Evolutionary conservation across 2,888 invertebrate genomes (phyloP).

Genomic region (Apodemia zela): DNA sequence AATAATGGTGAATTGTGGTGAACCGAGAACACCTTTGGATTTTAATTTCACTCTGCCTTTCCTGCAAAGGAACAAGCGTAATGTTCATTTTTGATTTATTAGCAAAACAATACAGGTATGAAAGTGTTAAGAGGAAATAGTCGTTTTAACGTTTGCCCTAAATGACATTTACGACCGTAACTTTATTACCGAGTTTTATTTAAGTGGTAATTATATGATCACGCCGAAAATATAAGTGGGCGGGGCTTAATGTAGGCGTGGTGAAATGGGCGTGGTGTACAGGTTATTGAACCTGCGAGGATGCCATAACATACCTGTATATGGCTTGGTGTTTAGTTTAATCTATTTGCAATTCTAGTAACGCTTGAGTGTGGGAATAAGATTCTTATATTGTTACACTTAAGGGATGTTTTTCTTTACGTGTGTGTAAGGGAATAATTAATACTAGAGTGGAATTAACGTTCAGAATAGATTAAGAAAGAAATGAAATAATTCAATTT

Average conservation of each 20-base stretch:
- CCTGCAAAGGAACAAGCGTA: too few relatives aligned
- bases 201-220: constrained; percentile 19
- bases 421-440: neutral
- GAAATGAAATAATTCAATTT: too few relatives aligned
- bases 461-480: too few relatives aligned
- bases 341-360: constrained; percentile 58
- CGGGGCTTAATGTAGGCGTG: constrained; percentile 58
- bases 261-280: constrained; percentile 51
- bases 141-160: too few relatives aligned
- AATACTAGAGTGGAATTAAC: neutral
- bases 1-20: too few relatives aligned
- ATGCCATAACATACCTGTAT: constrained; percentile 35
- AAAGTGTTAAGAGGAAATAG: too few relatives aligned
- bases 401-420: neutral
- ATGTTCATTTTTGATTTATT: too few relatives aligned
- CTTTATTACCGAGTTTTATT: constrained; percentile 16
- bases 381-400: neutral
- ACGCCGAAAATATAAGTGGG: constrained; percentile 42
- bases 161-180: neutral
- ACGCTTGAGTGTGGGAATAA: constrained; percentile 39
- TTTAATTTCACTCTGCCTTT: too few relatives aligned
- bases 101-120: too few relatives aligned
- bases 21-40: too few relatives aligned
- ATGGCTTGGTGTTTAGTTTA: constrained; percentile 37
- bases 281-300: constrained; percentile 54